phyloP scores from a whole-genome alignment of 2,113 vertebrate species.

The Anoplopoma fimbria region DNA sequence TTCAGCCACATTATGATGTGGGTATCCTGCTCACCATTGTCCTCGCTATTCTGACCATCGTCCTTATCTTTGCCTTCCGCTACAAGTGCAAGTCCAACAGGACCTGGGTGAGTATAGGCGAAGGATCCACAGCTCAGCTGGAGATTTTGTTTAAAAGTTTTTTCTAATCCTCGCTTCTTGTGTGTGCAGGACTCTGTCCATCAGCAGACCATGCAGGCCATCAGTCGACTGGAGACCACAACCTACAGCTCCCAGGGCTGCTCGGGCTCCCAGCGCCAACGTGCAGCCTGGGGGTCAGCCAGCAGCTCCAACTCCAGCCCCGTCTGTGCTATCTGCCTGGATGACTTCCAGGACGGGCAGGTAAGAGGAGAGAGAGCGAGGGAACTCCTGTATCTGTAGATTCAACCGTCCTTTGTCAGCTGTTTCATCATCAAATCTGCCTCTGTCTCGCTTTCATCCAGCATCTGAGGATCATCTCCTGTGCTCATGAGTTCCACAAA shows the following conservation, averaged over 20 bases:
- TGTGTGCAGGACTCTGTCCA: slow-evolving; percentile 89
- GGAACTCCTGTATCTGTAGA: not conserved
- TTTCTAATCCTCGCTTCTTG: not conserved
- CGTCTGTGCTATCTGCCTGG: slow-evolving; percentile 94
- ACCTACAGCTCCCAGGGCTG: slow-evolving; percentile 87
- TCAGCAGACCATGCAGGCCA: slow-evolving; percentile 92
- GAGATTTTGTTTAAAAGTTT: not conserved
- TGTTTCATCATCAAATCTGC: not conserved
- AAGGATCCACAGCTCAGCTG: not conserved
- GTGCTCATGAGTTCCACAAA: slow-evolving; percentile 96
- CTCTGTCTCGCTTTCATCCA: slow-evolving; percentile 57
- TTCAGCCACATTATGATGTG: slow-evolving; percentile 92
- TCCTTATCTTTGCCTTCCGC: slow-evolving; percentile 89
- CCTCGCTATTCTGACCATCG: slow-evolving; percentile 88
- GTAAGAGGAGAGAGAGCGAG: slow-evolving; percentile 71
- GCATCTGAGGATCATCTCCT: slow-evolving; percentile 96
- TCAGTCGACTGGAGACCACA: slow-evolving; percentile 90
- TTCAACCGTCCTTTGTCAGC: not conserved
- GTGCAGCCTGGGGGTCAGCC: slow-evolving; percentile 84
- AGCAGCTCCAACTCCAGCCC: slow-evolving; percentile 94
- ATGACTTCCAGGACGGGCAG: slow-evolving; percentile 97
- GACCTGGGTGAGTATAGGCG: slow-evolving; percentile 85
- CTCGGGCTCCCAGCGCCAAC: slow-evolving; percentile 71
- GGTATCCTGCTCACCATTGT: slow-evolving; percentile 95
- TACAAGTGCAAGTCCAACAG: slow-evolving; percentile 90